A percentile compares a stretch with the other conserved stretches of the same genome.
These are phyloP conservation scores for Eupithecia pulchellata DNA, from an alignment of 2,888 invertebrate genomes.

Conservation along the genomic window DNA sequence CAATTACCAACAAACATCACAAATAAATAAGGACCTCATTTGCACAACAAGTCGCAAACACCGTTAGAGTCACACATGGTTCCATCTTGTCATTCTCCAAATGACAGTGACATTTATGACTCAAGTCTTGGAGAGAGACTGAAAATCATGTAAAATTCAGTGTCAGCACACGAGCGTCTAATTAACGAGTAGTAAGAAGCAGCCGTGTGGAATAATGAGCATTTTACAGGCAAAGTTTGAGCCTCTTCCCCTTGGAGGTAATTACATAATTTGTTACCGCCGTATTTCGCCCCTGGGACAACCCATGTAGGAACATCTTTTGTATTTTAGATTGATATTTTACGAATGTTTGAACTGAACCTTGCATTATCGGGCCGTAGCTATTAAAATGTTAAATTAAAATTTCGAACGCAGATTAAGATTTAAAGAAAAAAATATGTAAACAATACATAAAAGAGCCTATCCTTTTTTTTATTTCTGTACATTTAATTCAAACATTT, in stretches of 20 bases:
- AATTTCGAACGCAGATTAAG: too few species aligned
- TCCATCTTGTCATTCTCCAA: neutral
- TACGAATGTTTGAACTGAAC: neutral
- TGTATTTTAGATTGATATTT: neutral
- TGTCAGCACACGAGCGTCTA: slow-evolving; percentile 19
- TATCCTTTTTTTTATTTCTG: too few species aligned
- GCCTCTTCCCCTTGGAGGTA: slow-evolving; percentile 35
- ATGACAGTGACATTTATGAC: slow-evolving; percentile 11
- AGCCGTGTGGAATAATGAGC: slow-evolving; percentile 30
- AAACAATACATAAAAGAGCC: too few species aligned
- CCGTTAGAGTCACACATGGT: neutral
- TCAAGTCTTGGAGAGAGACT: neutral
- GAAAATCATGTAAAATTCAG: slow-evolving; percentile 18
- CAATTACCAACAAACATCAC: neutral
- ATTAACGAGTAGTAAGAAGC: slow-evolving; percentile 26
- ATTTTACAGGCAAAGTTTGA: slow-evolving; percentile 30
- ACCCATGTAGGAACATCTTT: neutral
- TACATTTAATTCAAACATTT: too few species aligned
- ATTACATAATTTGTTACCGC: slow-evolving; percentile 42
- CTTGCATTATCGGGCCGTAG: too few species aligned
- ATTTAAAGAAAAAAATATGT: too few species aligned
- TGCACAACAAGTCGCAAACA: slow-evolving; percentile 1
- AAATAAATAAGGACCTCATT: slow-evolving; percentile 1
- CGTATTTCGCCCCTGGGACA: slow-evolving; percentile 3
- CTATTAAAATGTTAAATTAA: too few species aligned